Percentiles rank a stretch among this genome's conserved stretches.
phyloP scores from a whole-genome alignment of 2,113 vertebrate species.

The Lophura nycthemera region DNA sequence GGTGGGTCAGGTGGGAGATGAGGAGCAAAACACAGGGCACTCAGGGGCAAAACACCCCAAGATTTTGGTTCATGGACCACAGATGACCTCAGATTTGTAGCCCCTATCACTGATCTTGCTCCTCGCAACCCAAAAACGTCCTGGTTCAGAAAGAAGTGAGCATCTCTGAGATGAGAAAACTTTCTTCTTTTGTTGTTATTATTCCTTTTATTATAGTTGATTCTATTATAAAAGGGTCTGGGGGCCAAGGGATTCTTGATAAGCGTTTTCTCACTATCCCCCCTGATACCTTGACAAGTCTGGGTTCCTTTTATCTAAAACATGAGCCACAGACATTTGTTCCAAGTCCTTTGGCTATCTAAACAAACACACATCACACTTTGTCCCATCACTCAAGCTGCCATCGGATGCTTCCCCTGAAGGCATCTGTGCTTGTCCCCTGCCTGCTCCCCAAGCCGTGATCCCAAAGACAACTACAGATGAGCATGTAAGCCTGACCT shows the following conservation, averaged over 20 bases:
- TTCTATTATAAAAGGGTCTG: neutral
- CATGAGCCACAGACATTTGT: conserved; percentile 44
- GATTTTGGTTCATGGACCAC: neutral
- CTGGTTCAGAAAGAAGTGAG: neutral
- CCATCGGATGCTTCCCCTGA: neutral
- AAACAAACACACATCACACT: conserved; percentile 42
- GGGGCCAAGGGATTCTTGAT: neutral
- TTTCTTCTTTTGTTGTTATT: neutral
- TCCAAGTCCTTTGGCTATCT: conserved; percentile 59
- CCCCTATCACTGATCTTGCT: neutral
- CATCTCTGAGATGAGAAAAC: neutral
- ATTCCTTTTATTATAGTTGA: neutral
- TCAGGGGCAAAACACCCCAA: neutral
- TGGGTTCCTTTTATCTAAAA: conserved; percentile 53
- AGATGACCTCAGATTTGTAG: neutral
- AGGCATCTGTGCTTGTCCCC: fast-evolving
- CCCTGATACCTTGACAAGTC: conserved; percentile 6
- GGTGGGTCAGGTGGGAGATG: neutral
- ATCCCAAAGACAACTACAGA: neutral
- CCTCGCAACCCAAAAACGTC: fast-evolving
- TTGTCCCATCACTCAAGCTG: conserved; percentile 41
- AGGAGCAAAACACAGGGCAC: neutral
- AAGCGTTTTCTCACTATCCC: conserved; percentile 13
- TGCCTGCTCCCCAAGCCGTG: neutral
- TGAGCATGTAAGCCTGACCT: neutral